A percentile compares a stretch with the other conserved stretches of the same genome.
Conservation (phyloP, 1,140 invertebrate species). For the Idris sp. region DNA sequence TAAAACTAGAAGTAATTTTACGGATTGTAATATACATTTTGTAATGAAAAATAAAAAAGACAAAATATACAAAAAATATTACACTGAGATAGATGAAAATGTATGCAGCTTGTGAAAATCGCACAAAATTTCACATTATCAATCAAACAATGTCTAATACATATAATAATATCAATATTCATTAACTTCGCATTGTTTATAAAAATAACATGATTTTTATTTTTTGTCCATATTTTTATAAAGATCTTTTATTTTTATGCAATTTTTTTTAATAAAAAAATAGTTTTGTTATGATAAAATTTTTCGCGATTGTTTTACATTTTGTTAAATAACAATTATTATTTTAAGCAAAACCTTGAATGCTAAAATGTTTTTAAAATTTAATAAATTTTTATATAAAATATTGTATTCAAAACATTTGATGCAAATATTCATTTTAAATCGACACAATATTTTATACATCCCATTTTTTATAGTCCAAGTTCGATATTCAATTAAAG, state of each 20-base stretch:
- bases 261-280: too few relatives aligned
- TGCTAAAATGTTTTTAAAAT: slow-evolving; percentile 1
- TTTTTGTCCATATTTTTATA: too few relatives aligned
- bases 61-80: too few relatives aligned
- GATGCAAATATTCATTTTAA: background rate
- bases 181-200: too few relatives aligned
- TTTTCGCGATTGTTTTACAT: too few relatives aligned
- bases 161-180: too few relatives aligned
- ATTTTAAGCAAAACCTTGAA: background rate
- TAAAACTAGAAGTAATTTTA: slow-evolving; percentile 55
- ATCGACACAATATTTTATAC: background rate
- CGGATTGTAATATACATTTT: slow-evolving; percentile 47
- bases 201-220: too few relatives aligned
- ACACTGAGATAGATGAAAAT: slow-evolving; percentile 12
- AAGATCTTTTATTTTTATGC: too few relatives aligned
- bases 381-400: slow-evolving; percentile 17
- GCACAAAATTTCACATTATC: too few relatives aligned
- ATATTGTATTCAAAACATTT: background rate
- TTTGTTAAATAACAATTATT: background rate
- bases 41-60: slow-evolving; percentile 31
- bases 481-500: slow-evolving; percentile 19
- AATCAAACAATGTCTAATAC: too few relatives aligned
- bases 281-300: too few relatives aligned
- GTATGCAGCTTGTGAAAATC: slow-evolving; percentile 30
- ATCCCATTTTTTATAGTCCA: background rate